Evolutionary conservation across 2,888 invertebrate species (phyloP).

Genomic region (Didymodactylos carnosus): DNA sequence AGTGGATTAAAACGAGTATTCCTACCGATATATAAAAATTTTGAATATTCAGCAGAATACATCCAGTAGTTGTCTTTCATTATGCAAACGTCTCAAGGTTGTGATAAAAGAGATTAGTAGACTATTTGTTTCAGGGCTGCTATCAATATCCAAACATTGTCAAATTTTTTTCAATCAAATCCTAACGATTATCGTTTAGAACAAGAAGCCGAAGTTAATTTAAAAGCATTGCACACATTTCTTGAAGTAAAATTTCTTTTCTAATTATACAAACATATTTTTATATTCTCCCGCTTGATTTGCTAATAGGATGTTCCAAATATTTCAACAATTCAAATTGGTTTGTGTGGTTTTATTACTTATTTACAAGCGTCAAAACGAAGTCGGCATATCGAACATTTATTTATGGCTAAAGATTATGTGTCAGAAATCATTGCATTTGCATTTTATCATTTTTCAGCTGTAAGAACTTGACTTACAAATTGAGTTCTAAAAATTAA

Average conservation of each 20-base stretch:
- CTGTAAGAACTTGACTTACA: neutral
- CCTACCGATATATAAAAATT: no score
- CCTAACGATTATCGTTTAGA: neutral
- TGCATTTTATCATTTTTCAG: neutral
- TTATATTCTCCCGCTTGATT: neutral
- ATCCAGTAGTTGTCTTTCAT: no score
- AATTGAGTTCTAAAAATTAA: neutral
- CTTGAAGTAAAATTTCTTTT: neutral
- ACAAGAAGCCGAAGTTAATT: neutral
- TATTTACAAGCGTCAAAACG: neutral
- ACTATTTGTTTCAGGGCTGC: no score
- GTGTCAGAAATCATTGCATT: neutral
- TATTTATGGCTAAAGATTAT: neutral
- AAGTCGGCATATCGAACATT: neutral
- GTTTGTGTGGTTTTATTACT: neutral
- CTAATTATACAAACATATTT: neutral
- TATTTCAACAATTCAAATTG: neutral
- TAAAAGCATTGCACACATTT: neutral
- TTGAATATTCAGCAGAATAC: no score
- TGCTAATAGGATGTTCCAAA: neutral
- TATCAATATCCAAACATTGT: no score
- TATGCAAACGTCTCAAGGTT: no score
- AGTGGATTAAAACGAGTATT: no score
- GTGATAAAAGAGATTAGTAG: no score
- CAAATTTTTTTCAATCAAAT: neutral